Base-by-base conservation (phyloP, 2,113 vertebrate species). In the Thunnus thynnus region DNA sequence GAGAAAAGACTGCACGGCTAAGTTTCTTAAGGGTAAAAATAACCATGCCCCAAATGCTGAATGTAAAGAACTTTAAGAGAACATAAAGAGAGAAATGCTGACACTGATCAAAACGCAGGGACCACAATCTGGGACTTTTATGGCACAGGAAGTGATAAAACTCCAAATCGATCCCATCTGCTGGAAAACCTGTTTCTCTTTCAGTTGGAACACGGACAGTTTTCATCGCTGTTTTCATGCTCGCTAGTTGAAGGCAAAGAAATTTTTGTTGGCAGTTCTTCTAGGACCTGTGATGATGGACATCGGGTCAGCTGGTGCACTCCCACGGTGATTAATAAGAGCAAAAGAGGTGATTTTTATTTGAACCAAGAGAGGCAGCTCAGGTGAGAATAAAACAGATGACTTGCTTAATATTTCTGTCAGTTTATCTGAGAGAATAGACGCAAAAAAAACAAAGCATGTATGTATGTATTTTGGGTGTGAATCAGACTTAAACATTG, bases 81-180 rank as follows among this genome's bases (percentile, higher is more conserved):
- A 63, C 66, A 75, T 83, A 71, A 91, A 84, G 75, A 82, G 61
- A 83, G 67, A 92, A 93, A 90, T 32, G 89, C 91, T 94, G 86
- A 93, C 89, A 75, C 54, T 69, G 89, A 92, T 93, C 82, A 91
- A 94, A 89, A 90, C 10, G 20, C 47, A n/a, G 74, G 71, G 74
- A 87, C 86, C 84, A 61, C 86, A 93, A 86, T 92, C 88, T 90
- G 85, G 65, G 75, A 74, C 76, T 90, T 93, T 94, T 93, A 93
- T 85, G 82, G 88, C 76, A 60, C 91, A 90, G 94, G 93, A 95
- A 93, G 93, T 94, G 86, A 92, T 95, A 94, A 95, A 94, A 93
- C 80, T 92, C 85, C 69, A 94, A 94, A 95, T 90, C 67, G 46
- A 91, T 86, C 83, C 94, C 94, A 94, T 94, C 91, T 95, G 94